A percentile compares a stretch with the other conserved stretches of the same genome.
These are phyloP conservation scores for Xiphias gladius DNA, from an alignment of 2,113 vertebrate genomes.

Conservation along the genomic window DNA sequence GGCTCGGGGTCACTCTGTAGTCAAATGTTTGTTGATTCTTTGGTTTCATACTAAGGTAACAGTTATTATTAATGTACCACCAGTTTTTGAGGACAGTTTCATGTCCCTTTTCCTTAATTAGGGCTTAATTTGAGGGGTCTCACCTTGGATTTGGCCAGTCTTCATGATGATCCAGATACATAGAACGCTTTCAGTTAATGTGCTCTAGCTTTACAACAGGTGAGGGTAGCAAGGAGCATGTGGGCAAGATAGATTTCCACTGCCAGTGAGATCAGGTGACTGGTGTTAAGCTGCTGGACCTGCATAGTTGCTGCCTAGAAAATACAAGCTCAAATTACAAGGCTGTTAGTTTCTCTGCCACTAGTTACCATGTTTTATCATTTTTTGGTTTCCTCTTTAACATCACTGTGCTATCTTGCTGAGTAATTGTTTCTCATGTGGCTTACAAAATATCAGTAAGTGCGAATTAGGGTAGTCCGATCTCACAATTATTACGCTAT, in stretches of 20 bases:
- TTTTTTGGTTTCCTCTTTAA: background rate
- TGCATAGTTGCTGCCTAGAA: slow-evolving; percentile 20
- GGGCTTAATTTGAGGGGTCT: background rate
- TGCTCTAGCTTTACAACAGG: slow-evolving; percentile 20
- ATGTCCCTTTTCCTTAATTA: too few species aligned
- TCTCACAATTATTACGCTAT: background rate
- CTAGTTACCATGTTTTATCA: background rate
- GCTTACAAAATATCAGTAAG: too few species aligned
- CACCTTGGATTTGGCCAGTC: background rate
- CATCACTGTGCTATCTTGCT: background rate
- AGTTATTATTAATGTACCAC: background rate
- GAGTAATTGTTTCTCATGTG: background rate
- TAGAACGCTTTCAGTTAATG: background rate
- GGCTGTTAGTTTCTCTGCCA: background rate
- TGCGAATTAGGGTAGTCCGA: too few species aligned
- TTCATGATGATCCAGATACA: slow-evolving; percentile 19
- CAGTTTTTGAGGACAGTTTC: too few species aligned
- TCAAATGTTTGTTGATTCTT: background rate
- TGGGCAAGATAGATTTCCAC: slow-evolving; percentile 47
- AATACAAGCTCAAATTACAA: slow-evolving; percentile 40
- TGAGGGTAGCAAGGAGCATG: slow-evolving; percentile 26
- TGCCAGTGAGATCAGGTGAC: slow-evolving; percentile 61
- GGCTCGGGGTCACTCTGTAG: background rate
- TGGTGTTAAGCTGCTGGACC: slow-evolving; percentile 5
- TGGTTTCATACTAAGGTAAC: background rate